phyloP scores from a whole-genome alignment of 1,140 invertebrate species.

The Leptinotarsa texana region DNA sequence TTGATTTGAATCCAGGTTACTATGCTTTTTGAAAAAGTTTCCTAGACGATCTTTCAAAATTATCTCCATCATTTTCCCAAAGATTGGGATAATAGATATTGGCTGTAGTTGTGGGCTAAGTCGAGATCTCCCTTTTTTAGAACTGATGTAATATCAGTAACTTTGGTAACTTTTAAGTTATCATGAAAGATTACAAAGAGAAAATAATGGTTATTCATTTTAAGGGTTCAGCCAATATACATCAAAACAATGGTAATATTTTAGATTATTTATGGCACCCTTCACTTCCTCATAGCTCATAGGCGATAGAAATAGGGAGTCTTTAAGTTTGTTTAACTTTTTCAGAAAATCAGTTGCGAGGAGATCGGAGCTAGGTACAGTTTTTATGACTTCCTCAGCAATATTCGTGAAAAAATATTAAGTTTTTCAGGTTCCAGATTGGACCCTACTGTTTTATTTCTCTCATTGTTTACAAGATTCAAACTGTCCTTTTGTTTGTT shows the following conservation, averaged over 20 bases:
- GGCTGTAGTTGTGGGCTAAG: too few species aligned
- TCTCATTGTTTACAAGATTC: not conserved
- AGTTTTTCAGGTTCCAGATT: not conserved
- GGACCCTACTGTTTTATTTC: not conserved
- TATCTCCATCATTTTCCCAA: too few species aligned
- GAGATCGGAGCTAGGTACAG: not conserved
- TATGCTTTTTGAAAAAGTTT: too few species aligned
- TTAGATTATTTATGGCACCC: not conserved
- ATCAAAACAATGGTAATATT: not conserved
- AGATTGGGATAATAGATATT: too few species aligned
- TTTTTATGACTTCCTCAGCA: too few species aligned
- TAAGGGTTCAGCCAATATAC: not conserved
- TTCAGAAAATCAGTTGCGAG: not conserved
- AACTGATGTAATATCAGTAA: too few species aligned
- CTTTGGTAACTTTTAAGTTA: too few species aligned
- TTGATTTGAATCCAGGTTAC: too few species aligned
- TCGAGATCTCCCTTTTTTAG: too few species aligned
- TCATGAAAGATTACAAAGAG: too few species aligned
- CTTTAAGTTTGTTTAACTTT: too few species aligned
- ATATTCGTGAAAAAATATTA: not conserved
- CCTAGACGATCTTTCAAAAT: too few species aligned
- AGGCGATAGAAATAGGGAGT: not conserved
- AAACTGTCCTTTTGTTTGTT: not conserved
- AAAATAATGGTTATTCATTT: not conserved
- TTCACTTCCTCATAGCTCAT: not conserved